These are phyloP conservation scores for Andrena flavipes DNA, from an alignment of 2,888 invertebrate genomes.

Conservation along the genomic window DNA sequence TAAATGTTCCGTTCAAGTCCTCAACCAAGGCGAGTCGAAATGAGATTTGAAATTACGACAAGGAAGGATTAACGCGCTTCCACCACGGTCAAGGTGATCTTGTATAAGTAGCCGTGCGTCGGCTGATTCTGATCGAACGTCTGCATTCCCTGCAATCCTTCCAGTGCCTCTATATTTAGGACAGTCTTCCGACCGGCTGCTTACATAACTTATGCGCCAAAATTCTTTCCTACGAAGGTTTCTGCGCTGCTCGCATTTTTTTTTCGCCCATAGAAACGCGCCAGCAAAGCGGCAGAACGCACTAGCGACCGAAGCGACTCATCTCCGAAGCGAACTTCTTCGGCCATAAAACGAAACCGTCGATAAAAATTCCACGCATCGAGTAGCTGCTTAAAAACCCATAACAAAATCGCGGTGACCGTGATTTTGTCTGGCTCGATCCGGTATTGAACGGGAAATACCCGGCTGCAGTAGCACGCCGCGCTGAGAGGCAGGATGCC, in stretches of 20 bases:
- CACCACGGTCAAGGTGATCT: constrained; percentile 46
- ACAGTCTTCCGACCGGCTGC: constrained; percentile 21
- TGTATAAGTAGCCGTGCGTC: constrained; percentile 3
- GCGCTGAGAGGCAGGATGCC: background rate
- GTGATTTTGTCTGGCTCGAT: no score
- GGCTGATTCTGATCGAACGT: constrained; percentile 45
- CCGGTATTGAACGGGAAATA: no score
- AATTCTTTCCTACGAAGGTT: constrained; percentile 9
- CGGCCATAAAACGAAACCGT: no score
- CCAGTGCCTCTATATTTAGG: constrained; percentile 38
- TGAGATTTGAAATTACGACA: constrained; percentile 33
- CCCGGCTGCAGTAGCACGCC: background rate
- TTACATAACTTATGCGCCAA: constrained; percentile 51
- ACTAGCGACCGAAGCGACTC: no score
- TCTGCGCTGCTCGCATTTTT: background rate
- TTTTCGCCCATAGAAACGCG: background rate
- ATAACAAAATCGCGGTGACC: no score
- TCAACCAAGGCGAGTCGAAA: background rate
- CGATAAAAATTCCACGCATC: no score
- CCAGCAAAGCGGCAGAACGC: no score
- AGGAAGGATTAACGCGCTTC: constrained; percentile 33
- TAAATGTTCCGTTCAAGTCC: background rate
- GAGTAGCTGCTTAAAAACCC: no score
- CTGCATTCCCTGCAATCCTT: constrained; percentile 41
- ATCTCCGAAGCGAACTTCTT: no score